phyloP scores from a whole-genome alignment of 1,140 invertebrate species.

The Dinothrombium tinctorium region DNA sequence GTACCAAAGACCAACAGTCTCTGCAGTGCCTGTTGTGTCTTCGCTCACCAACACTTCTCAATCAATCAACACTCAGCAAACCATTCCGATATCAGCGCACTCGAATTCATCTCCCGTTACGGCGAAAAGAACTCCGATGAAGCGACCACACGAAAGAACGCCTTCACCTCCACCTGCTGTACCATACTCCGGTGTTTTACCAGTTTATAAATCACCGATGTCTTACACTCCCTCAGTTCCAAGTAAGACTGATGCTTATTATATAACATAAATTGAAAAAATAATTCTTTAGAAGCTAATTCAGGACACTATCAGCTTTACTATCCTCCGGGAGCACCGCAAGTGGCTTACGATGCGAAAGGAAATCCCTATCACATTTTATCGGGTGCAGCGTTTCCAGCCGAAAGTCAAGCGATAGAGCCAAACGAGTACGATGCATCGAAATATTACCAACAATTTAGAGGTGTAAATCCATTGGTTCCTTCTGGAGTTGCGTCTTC shows the following conservation, averaged over 20 bases:
- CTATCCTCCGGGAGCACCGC: background rate
- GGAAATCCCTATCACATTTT: constrained; percentile 5
- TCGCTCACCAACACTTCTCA: background rate
- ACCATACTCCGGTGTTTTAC: background rate
- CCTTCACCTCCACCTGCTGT: constrained; percentile 2
- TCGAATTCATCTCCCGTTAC: background rate
- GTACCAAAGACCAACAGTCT: background rate
- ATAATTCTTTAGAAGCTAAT: background rate
- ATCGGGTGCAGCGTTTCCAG: background rate
- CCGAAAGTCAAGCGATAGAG: background rate
- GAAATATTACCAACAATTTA: background rate
- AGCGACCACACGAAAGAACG: constrained; percentile 1
- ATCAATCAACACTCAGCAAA: background rate
- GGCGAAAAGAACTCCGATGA: background rate
- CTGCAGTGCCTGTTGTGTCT: background rate
- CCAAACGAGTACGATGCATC: background rate
- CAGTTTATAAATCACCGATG: background rate
- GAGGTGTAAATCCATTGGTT: background rate
- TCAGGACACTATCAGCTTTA: background rate
- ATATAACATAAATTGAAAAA: background rate
- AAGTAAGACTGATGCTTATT: background rate
- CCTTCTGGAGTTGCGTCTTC: background rate
- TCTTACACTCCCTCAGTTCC: constrained; percentile 2
- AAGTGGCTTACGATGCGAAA: background rate
- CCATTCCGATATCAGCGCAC: background rate